Base-by-base conservation (phyloP, 2,888 invertebrate genomes). In the Nemoura dubitans region DNA sequence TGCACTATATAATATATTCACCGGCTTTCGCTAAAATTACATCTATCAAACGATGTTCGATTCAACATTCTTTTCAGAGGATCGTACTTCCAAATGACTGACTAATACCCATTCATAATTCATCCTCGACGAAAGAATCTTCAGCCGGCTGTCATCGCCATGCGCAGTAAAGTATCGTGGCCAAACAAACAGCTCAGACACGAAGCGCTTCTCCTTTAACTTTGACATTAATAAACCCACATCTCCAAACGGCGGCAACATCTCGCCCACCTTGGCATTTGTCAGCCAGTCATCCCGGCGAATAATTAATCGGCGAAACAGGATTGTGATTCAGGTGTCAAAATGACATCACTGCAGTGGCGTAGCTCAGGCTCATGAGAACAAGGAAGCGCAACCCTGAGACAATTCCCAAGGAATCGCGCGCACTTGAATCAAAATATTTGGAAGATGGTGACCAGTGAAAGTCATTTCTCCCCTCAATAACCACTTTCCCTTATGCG, bases 341-440 rank as follows among this genome's bases (percentile, higher is more conserved):
- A 10, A 59, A 59, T 59, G 59, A 59, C 59, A 59, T 59, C 59
- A 59, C 36, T 59, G 36, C 59, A 21, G 16, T 59, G 1, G 16
- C n/a, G n/a, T n/a, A 16, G 10, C 59, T 1, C 59, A 14, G 6
- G 2, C 59, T 36, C 10, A 3, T 10, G 59, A 16, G 59, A 59
- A 84, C 84, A 84, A 83, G 83, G 83, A 83, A 83, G 42, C 36
- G 83, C 83, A 83, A 29, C 76, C 84, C 25, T 84, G 84, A 76
- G 84, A 84, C 76, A 76, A 76, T 84, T 84, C 84, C 27, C 84
- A 84, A 27, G 76, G 81, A 81, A 81, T 81, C 76, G 27, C 78
- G 21, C 81, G 29, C 26, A 76, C 26, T 84, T 76, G 29, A 76
- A 84, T 84, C 84, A 59, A 84, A 81, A 84, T 84, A 84, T 84